Evolutionary conservation across 1,140 invertebrate genomes (phyloP), one percentile per base, ranked within the genome.

Genomic region (Penaeus japonicus): DNA sequence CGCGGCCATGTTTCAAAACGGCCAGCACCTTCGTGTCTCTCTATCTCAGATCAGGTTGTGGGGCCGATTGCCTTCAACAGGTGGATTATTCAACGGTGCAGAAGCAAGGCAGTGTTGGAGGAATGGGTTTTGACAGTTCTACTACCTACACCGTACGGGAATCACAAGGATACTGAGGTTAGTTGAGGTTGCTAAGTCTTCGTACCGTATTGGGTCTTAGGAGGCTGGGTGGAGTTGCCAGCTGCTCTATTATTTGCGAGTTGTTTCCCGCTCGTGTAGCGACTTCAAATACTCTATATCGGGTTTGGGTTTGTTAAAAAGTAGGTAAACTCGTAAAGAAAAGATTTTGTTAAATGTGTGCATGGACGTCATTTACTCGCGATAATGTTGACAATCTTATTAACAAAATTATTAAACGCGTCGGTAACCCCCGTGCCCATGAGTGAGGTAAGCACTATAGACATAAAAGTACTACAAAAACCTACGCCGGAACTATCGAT

Each of bases 131-230:
- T 47, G 24, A 47, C 5, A n/a, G 24, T 70, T 24, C 62, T 15
- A 53, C 81, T 35, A 39, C 5, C 81, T 70, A 7, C 59, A 70
- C 81, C 22, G 35, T 5, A 35, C 62, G 35, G 59, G 62, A 59
- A 27, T 81, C 55, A 57, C 35, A 80, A 78, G 85, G 57, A 87
- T 59, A 81, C 85, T 87, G 85, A 87, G 78, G 77, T 35, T 47
- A n/a, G 77, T 79, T 82, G 27, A 62, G 55, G 57, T 57, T 59
- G 55, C 24, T 59, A 82, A 82, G 80, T 82, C 80, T 59, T 24
- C 35, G 80, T n/a, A n/a, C 80, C 54, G 59, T 82, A 82, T 32
- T 20, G 55, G 80, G 22, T 57, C 54, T 62, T 32, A n/a, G 55
- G 54, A 24, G 0, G 27, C 10, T 2, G 10, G 47, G 4, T n/a